Evolutionary conservation across 1,140 invertebrate species (phyloP).

Genomic region (Saccostrea glomerata): DNA sequence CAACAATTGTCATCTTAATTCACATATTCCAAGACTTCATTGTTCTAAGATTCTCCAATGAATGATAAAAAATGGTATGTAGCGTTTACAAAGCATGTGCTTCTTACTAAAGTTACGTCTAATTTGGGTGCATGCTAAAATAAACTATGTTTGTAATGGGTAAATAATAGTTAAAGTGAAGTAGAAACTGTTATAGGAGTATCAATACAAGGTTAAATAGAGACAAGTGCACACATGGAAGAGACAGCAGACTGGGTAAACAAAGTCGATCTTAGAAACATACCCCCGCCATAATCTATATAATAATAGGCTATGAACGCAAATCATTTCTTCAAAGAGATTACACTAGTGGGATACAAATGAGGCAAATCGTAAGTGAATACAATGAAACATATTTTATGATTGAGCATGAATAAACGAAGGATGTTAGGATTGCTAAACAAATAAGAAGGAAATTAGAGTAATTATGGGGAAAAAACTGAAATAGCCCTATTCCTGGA

Average conservation of each 20-base stretch:
- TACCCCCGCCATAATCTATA: neutral
- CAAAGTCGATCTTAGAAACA: neutral
- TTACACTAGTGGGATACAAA: no score
- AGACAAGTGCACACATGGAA: neutral
- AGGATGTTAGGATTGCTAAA: no score
- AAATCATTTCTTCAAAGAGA: no score
- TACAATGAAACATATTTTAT: no score
- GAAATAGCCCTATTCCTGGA: no score
- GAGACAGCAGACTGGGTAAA: neutral
- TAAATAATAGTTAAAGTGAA: neutral
- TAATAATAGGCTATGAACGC: neutral
- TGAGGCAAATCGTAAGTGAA: no score
- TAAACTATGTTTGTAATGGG: constrained; percentile 3
- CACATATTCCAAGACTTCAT: neutral
- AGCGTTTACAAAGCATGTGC: neutral
- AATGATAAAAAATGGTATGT: no score
- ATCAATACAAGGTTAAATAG: neutral
- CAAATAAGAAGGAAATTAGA: no score
- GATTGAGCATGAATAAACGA: no score
- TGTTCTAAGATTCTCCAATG: no score
- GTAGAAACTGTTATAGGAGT: neutral
- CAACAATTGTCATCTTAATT: neutral
- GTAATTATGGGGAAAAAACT: no score
- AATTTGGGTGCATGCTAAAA: neutral
- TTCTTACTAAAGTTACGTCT: neutral